Base-by-base conservation (phyloP, 2,113 vertebrate species). In the Pao palembangensis region DNA sequence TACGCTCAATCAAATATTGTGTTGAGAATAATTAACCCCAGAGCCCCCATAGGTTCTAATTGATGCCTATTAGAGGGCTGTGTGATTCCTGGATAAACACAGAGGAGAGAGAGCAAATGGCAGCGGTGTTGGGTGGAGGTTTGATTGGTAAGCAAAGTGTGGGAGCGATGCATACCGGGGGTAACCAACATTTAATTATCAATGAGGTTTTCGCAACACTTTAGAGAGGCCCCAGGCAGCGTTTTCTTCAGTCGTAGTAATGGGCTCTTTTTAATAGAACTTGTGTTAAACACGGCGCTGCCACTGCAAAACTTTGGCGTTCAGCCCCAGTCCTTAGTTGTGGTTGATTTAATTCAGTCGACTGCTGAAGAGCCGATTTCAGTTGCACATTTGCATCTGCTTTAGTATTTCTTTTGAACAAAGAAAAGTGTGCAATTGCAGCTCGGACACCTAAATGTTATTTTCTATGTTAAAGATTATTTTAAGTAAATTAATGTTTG, bases 181-280 rank as follows among this genome's bases (percentile, higher is more conserved):
- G 88, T 88, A 91, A 92, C 89, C 88, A 91, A 90, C 91, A 90
- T 88, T 92, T 92, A 92, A 92, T 92, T 92, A 92, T 92, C 91
- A 90, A 91, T 91, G 90, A 90, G 90, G 86, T 91, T 91, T 91
- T 92, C 75, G 77, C 85, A 91, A 88, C 88, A 90, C 87, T 91
- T 87, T 85, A 82, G 82, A 85, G 84, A 78, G 73, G 84, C 88
- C 87, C 84, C 76, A 82, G 91, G 91, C 88, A 75, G 68, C 80
- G 78, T 85, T 89, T 88, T 83, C 85, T 79, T 90, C 87, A 84
- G 80, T 91, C 78, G 83, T 89, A 84, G 88, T 90, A 91, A 91
- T 91, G 87, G 87, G 87, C 86, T 86, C 85, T 85, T 85, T 91
- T 90, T 90, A 91, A 91, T 91, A 88, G 90, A 90, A 90, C 89